phyloP scores from a whole-genome alignment of 2,797 vertebrate genomes.

The Prunella strophiata region DNA sequence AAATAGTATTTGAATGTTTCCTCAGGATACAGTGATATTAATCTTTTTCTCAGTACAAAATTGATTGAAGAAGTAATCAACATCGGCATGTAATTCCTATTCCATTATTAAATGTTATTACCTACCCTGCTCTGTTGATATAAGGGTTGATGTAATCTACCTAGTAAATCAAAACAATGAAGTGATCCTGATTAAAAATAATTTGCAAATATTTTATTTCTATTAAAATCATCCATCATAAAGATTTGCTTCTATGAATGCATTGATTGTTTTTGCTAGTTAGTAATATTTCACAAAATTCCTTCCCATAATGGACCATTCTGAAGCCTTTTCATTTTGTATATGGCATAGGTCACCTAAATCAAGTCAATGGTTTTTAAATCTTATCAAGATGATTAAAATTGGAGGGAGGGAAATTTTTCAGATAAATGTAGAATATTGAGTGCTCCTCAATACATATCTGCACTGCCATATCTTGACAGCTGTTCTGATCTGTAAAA shows the following conservation, averaged over 20 bases:
- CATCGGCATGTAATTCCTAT: background rate
- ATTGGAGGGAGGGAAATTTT: background rate
- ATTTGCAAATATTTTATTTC: conserved; percentile 12
- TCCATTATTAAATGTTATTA: conserved; percentile 9
- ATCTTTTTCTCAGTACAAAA: background rate
- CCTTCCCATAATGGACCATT: background rate
- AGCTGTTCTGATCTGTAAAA: background rate
- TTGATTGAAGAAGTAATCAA: conserved; percentile 27
- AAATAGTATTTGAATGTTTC: background rate
- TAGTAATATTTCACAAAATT: background rate
- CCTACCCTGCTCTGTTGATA: background rate
- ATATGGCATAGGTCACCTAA: background rate
- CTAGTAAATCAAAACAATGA: conserved; percentile 6
- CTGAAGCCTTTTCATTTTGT: background rate
- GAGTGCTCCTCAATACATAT: background rate
- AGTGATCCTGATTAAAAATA: background rate
- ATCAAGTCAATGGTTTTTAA: background rate
- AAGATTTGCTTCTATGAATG: background rate
- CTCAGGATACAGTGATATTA: background rate
- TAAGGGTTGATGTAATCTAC: background rate
- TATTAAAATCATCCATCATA: background rate
- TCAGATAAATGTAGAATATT: background rate
- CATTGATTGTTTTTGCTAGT: background rate
- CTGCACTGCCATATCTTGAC: background rate
- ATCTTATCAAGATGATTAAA: background rate